phyloP scores from a whole-genome alignment of 2,113 vertebrate genomes.

The Rhabdornis inornatus region DNA sequence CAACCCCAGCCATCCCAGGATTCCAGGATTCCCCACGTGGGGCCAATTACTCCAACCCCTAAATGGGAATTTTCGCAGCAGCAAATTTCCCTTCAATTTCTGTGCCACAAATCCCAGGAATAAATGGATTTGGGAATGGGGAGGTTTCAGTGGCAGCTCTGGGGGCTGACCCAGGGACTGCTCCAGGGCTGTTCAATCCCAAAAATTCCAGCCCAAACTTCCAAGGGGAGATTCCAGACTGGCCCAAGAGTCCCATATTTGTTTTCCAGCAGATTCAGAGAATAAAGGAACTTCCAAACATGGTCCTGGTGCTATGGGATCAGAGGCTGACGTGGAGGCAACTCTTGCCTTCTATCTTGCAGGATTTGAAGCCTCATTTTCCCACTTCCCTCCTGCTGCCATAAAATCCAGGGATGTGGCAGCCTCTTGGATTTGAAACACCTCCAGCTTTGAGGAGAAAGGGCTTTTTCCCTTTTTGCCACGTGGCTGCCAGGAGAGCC shows the following conservation, averaged over 20 bases:
- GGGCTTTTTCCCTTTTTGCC: neutral
- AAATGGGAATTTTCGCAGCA: neutral
- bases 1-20: neutral
- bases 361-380: neutral
- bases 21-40: accelerated
- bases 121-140: neutral
- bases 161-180: neutral
- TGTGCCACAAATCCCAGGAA: neutral
- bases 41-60: neutral
- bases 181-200: neutral
- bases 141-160: neutral
- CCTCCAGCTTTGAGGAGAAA: neutral
- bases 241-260: neutral
- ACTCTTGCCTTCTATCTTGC: neutral
- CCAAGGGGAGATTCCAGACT: neutral
- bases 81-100: neutral
- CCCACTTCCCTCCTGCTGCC: neutral
- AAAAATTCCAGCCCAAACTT: neutral
- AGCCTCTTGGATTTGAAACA: neutral
- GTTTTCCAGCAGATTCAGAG: neutral
- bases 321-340: neutral
- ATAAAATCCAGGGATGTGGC: neutral
- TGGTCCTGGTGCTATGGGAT: accelerated
- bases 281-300: neutral
- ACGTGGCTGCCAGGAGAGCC: neutral